A percentile compares a stretch with the other conserved stretches of the same genome.
Evolutionary conservation across 1,140 invertebrate species (phyloP).

Genomic region (Centruroides sculpturatus): DNA sequence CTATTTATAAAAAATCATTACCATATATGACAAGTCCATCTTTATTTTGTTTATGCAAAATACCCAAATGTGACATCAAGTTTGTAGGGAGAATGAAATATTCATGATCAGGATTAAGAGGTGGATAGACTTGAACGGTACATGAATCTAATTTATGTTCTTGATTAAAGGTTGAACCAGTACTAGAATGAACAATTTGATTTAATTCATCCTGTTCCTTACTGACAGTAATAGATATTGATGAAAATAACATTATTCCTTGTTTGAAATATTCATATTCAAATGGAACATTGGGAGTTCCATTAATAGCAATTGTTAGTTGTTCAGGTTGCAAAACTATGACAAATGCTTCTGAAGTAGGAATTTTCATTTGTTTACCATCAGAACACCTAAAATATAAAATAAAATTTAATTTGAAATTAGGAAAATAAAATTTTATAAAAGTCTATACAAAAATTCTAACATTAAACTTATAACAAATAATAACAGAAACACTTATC

Average conservation of each 20-base stretch:
- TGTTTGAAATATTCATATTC: conserved; percentile 70
- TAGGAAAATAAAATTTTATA: no score
- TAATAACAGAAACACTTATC: no score
- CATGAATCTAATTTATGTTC: conserved; percentile 62
- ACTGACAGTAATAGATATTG: conserved; percentile 45
- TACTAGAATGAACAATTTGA: conserved; percentile 9
- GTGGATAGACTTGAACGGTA: conserved; percentile 78
- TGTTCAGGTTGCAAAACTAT: conserved; percentile 72
- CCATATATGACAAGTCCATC: conserved; percentile 67
- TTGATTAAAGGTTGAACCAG: conserved; percentile 2
- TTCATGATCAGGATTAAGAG: conserved; percentile 87
- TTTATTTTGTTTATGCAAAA: conserved; percentile 58
- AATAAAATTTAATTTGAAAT: no score
- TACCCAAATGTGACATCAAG: conserved; percentile 51
- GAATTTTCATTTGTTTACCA: conserved; percentile 51
- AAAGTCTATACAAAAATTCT: no score
- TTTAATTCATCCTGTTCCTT: conserved; percentile 20
- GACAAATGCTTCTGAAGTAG: conserved; percentile 62
- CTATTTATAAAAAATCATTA: conserved; percentile 12
- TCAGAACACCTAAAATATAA: conserved; percentile 42
- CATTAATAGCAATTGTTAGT: conserved; percentile 70
- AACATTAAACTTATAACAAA: no score
- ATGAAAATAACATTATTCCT: conserved; percentile 68
- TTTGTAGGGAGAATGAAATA: conserved; percentile 58
- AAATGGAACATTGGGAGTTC: conserved; percentile 60